Evolutionary conservation across 1,140 invertebrate species (phyloP).

Genomic region (Lepidurus arcticus): DNA sequence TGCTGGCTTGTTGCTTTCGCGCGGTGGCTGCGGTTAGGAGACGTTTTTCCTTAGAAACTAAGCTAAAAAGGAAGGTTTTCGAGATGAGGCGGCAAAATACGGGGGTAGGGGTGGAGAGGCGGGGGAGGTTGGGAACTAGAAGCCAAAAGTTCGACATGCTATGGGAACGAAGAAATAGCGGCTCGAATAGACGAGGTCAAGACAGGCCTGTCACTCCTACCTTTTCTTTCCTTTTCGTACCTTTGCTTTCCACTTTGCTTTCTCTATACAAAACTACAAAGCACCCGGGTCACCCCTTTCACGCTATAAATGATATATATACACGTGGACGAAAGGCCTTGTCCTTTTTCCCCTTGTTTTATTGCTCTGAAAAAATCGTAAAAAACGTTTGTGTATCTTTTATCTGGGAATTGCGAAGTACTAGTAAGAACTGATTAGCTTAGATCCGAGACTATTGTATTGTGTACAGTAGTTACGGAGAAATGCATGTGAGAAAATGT

Average conservation of each 20-base stretch:
- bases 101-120: not conserved
- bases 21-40: not conserved
- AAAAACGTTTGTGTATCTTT: not conserved
- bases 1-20: not conserved
- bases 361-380: not conserved
- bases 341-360: not conserved
- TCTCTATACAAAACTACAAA: too few species aligned
- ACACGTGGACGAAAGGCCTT: not conserved
- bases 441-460: not conserved
- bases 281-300: not conserved
- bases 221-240: not conserved
- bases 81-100: conserved; percentile 20
- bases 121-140: not conserved
- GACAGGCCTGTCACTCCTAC: conserved; percentile 8
- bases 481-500: conserved; percentile 2
- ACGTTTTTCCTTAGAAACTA: not conserved
- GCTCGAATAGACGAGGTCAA: not conserved
- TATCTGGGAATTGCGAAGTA: not conserved
- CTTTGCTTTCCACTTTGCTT: not conserved
- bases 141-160: not conserved
- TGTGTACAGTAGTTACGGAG: not conserved
- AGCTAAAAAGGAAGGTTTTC: conserved; percentile 12
- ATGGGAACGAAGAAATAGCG: not conserved
- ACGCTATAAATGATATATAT: not conserved
- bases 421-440: not conserved